A percentile compares a stretch with the other conserved stretches of the same genome.
Evolutionary conservation across 2,888 invertebrate species (phyloP).

Genomic region (Tetranychus truncatus): DNA sequence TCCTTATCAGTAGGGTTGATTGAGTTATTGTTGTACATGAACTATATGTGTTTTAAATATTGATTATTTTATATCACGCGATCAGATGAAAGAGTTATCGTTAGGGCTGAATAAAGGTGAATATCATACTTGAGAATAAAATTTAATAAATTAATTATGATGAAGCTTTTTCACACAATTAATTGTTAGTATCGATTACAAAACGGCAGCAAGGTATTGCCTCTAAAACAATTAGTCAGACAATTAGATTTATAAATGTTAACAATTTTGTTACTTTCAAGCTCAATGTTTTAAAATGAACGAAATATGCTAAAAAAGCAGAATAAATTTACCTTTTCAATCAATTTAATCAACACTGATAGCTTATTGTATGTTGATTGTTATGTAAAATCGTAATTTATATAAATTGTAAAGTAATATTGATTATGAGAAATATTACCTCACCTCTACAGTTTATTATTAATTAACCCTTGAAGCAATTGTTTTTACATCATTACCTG

Average conservation of each 20-base stretch:
- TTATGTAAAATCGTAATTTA: too few species aligned
- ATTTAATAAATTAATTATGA: neutral
- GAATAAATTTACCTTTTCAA: too few species aligned
- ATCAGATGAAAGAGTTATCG: neutral
- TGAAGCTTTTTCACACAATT: too few species aligned
- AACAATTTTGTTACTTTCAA: too few species aligned
- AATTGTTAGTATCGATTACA: too few species aligned
- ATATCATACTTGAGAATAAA: neutral
- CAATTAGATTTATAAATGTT: too few species aligned
- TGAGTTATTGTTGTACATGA: neutral
- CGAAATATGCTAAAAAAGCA: too few species aligned
- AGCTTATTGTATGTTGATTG: too few species aligned
- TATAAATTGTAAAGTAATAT: neutral
- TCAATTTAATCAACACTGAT: too few species aligned
- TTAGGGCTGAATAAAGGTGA: neutral
- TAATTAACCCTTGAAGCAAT: neutral
- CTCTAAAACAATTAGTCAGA: too few species aligned
- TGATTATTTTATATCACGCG: neutral
- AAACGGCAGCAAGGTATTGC: too few species aligned
- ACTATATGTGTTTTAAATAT: neutral
- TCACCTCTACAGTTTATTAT: neutral
- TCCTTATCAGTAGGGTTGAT: neutral
- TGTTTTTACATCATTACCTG: neutral
- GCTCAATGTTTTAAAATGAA: too few species aligned
- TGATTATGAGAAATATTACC: neutral